Evolutionary conservation across 2,113 vertebrate genomes (phyloP), one percentile per base, ranked within the genome.

Genomic region (Clarias magur): DNA sequence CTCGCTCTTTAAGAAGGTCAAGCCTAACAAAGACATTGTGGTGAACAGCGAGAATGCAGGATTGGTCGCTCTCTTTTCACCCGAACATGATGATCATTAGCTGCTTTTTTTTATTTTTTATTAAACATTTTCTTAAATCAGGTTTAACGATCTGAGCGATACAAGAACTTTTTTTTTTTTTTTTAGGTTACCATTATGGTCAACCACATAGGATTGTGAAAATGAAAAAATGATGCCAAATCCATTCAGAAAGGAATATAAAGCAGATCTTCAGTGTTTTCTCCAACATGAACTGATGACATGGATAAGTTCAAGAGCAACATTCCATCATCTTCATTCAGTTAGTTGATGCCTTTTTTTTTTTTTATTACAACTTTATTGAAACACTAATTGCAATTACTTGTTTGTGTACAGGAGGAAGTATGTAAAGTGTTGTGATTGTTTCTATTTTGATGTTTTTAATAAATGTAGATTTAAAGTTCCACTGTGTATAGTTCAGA

Each of bases 1-100:
- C 0, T 96, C 97, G 17, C 97, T 99, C 90, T 99, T 98, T 92
- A 99, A 99, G 94, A 97, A 96, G 89, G 92, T 93, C 59, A 98
- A 97, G 92, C 94, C 95, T 53, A 0, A 94, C 82, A 96, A 95
- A 87, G 97, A 98, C n/a, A 67, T 94, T 73, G 65, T 95, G 92
- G 94, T 94, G 78, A 94, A 93, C 83, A 95, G 72, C 53, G 96
- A 96, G 65, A 90, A 92, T 15, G 54, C 90, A 30, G 93, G 93
- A 56, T 94, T 99, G 89, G 93, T 91, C 48, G 91, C 93, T 3
- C 96, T 99, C 83, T 99, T 99, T 91, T 63, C 88, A 15, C 90
- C 93, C 0, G 88, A 91, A 72, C 88, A 83, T 9, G 86, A 93
- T 3, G 16, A 85, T 59, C 82, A 83, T 59, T 89, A 80, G 83